phyloP scores from a whole-genome alignment of 2,888 invertebrate species.

The Stenodema calcarata region DNA sequence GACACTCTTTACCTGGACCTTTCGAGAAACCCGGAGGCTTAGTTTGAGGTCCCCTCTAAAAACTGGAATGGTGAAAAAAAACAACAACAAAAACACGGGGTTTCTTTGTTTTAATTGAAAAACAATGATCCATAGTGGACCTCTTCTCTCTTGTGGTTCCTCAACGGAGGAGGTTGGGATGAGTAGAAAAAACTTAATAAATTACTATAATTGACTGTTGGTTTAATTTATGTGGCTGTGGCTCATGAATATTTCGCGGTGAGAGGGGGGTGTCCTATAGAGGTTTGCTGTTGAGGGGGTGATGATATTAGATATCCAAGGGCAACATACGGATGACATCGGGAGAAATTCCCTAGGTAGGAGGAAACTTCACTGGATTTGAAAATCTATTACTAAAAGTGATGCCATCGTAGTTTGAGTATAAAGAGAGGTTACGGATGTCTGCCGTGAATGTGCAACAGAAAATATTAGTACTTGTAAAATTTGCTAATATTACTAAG shows the following conservation, averaged over 20 bases:
- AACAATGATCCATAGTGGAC: slow-evolving; percentile 26
- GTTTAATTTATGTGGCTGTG: slow-evolving; percentile 38
- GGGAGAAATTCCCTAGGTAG: not conserved
- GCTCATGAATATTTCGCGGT: slow-evolving; percentile 20
- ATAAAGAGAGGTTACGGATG: too few species aligned
- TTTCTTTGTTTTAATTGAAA: slow-evolving; percentile 43
- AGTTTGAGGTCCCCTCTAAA: slow-evolving; percentile 10
- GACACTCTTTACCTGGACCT: slow-evolving; percentile 38
- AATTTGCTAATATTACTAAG: too few species aligned
- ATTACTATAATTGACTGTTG: slow-evolving; percentile 42
- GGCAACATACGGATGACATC: not conserved
- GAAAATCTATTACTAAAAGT: too few species aligned
- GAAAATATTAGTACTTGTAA: too few species aligned
- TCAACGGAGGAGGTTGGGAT: not conserved
- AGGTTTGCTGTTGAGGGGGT: not conserved
- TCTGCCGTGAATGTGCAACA: too few species aligned
- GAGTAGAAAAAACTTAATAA: slow-evolving; percentile 34
- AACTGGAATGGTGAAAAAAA: not conserved
- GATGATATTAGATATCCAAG: not conserved
- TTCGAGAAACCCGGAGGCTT: not conserved
- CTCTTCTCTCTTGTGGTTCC: slow-evolving; percentile 32
- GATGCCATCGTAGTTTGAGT: too few species aligned
- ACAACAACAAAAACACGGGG: not conserved
- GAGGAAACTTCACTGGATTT: not conserved
- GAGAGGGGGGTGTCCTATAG: not conserved